phyloP scores from a whole-genome alignment of 2,113 vertebrate species.

The Rhinolophus sinicus region DNA sequence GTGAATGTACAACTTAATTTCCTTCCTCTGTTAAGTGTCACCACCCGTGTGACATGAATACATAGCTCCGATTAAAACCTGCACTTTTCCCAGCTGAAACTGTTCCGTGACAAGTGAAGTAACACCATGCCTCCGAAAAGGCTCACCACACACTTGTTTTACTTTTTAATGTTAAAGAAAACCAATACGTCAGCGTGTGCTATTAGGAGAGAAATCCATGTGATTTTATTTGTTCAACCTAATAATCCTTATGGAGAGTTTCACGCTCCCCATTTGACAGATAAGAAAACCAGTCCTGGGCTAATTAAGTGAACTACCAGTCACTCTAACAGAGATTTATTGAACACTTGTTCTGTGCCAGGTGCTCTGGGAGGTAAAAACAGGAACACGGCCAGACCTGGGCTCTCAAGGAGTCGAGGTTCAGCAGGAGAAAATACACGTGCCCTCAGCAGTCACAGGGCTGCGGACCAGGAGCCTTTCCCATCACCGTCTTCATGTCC shows the following conservation, averaged over 20 bases:
- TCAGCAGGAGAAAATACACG: neutral
- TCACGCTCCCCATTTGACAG: constrained; percentile 51
- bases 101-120: neutral
- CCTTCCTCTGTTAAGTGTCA: neutral
- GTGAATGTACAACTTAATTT: neutral
- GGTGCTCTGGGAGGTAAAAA: constrained; percentile 30
- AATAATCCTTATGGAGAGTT: neutral
- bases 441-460: neutral
- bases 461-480: neutral
- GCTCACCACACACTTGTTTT: neutral
- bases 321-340: constrained; percentile 19
- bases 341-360: neutral
- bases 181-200: neutral
- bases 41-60: neutral
- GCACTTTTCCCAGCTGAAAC: neutral
- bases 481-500: too few species aligned
- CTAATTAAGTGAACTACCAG: constrained; percentile 51
- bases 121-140: neutral
- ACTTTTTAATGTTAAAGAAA: constrained; percentile 16
- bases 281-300: constrained; percentile 29
- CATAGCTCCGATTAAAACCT: neutral
- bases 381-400: neutral
- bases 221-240: neutral
- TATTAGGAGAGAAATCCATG: neutral
- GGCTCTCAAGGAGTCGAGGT: neutral